Percentiles rank a stretch among this genome's conserved stretches.
These are phyloP conservation scores for Invenusta paracnida DNA, from an alignment of 2,888 invertebrate species.

Conservation along the genomic window DNA sequence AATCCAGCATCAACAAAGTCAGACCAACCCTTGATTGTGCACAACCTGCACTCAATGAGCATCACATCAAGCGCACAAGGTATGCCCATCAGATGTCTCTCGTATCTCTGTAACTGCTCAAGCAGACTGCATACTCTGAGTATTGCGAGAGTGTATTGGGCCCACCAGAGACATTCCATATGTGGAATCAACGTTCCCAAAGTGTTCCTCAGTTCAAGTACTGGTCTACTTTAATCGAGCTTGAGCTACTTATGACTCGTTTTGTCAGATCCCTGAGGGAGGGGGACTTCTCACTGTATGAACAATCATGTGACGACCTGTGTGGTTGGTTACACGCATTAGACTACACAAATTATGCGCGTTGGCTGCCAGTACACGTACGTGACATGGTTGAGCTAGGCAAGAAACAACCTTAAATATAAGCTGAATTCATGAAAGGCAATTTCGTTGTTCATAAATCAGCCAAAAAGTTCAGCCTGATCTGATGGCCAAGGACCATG, in stretches of 20 bases:
- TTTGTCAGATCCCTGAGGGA: conserved; percentile 17
- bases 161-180: conserved; percentile 26
- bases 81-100: conserved; percentile 11
- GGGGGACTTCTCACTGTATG: conserved; percentile 37
- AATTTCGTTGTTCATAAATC: conserved; percentile 25
- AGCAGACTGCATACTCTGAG: conserved; percentile 16
- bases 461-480: conserved; percentile 22
- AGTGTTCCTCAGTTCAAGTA: conserved; percentile 32
- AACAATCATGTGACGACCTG: conserved; percentile 40
- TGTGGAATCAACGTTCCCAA: conserved; percentile 37
- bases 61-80: conserved; percentile 11
- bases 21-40: conserved; percentile 28
- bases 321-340: conserved; percentile 41
- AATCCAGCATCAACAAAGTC: not conserved
- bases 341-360: conserved; percentile 32
- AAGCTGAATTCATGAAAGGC: conserved; percentile 26
- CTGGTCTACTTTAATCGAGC: conserved; percentile 36
- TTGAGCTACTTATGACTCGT: conserved; percentile 15
- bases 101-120: conserved; percentile 15
- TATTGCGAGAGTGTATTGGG: conserved; percentile 30
- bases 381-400: conserved; percentile 5
- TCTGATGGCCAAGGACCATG: conserved; percentile 14
- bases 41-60: conserved; percentile 21
- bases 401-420: conserved; percentile 2
- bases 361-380: conserved; percentile 28